Percentiles rank a stretch among this genome's conserved stretches.
These are phyloP conservation scores for Gymnothorax javanicus DNA, from an alignment of 2,797 vertebrate genomes.

Conservation along the genomic window DNA sequence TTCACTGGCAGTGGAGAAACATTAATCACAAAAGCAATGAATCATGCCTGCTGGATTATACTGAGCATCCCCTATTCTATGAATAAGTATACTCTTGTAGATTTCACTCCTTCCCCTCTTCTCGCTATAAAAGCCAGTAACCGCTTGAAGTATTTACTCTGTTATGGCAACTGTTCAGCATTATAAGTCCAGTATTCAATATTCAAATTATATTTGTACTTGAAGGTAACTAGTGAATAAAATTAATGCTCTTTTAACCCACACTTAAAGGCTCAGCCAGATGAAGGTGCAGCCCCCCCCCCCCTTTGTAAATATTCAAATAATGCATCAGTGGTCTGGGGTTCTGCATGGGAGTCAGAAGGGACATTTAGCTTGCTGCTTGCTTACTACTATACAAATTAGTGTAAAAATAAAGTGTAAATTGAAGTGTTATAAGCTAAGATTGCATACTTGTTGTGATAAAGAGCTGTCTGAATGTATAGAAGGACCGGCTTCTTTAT, in stretches of 20 bases:
- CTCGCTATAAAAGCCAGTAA: not conserved
- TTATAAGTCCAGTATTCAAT: not conserved
- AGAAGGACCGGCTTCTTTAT: too few species aligned
- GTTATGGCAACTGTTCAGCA: not conserved
- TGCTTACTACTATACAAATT: too few species aligned
- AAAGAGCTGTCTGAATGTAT: too few species aligned
- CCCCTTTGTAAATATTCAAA: not conserved
- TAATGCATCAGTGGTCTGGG: too few species aligned
- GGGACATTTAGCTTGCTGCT: too few species aligned
- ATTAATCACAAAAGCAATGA: conserved; percentile 6
- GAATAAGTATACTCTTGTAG: not conserved
- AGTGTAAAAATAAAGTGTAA: too few species aligned
- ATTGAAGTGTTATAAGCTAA: too few species aligned
- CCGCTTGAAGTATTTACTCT: not conserved
- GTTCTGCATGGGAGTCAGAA: too few species aligned
- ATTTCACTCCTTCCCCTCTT: not conserved
- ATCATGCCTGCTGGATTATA: not conserved
- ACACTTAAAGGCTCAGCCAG: too few species aligned
- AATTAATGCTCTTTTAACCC: not conserved
- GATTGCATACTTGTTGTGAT: too few species aligned
- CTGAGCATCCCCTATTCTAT: not conserved
- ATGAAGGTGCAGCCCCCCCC: too few species aligned
- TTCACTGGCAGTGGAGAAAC: not conserved
- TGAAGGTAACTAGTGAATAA: not conserved
- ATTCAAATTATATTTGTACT: not conserved